phyloP scores from a whole-genome alignment of 2,797 vertebrate species.

The Thalassophryne amazonica region DNA sequence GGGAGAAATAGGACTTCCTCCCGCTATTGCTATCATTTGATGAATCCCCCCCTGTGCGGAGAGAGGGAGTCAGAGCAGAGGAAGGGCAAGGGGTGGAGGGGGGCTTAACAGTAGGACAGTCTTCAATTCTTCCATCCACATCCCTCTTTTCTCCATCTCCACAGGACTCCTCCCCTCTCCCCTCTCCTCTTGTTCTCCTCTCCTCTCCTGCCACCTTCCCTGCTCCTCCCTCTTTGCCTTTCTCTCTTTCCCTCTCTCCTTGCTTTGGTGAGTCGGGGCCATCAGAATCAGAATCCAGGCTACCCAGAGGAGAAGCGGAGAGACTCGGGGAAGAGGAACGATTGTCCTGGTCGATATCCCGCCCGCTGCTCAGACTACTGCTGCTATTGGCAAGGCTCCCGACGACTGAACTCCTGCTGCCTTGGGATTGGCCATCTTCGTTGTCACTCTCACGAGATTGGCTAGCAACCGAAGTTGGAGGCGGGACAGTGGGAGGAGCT shows the following conservation, averaged over 20 bases:
- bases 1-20: conserved; percentile 78
- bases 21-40: conserved; percentile 67
- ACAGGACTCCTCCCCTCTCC: conserved; percentile 67
- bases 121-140: conserved; percentile 66
- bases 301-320: conserved; percentile 93
- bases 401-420: conserved; percentile 85
- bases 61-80: conserved; percentile 64
- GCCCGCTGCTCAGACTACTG: conserved; percentile 93
- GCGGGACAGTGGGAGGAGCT: conserved; percentile 70
- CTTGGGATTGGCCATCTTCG: conserved; percentile 83
- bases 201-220: conserved; percentile 73
- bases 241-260: conserved; percentile 70
- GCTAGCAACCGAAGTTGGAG: conserved; percentile 74
- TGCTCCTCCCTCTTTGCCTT: conserved; percentile 69
- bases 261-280: conserved; percentile 83
- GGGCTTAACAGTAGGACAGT: conserved; percentile 72
- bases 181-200: conserved; percentile 61
- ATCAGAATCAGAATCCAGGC: conserved; percentile 94
- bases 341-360: conserved; percentile 99
- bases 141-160: conserved; percentile 75
- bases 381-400: conserved; percentile 94
- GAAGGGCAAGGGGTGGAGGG: conserved; percentile 70
- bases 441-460: conserved; percentile 84
- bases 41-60: conserved; percentile 69
- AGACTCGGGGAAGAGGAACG: conserved; percentile 97